phyloP scores from a whole-genome alignment of 1,140 invertebrate species.

The Caenorhabditis briggsae region DNA sequence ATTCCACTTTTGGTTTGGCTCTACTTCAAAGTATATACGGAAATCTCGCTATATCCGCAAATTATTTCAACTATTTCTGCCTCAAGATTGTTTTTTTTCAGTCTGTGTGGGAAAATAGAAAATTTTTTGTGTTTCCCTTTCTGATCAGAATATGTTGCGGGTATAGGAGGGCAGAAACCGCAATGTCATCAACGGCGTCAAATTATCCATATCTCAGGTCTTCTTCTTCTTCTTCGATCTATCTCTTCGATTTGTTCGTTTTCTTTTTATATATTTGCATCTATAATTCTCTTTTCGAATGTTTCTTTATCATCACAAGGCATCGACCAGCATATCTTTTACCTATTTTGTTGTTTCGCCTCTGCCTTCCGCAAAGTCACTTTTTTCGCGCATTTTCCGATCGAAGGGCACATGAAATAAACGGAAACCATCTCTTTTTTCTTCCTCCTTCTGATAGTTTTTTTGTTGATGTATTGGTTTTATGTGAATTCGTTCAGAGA shows the following conservation, averaged over 20 bases:
- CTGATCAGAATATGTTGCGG: background rate
- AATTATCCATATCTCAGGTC: slow-evolving; percentile 16
- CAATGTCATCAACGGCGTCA: background rate
- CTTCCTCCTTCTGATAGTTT: background rate
- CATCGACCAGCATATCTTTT: slow-evolving; percentile 19
- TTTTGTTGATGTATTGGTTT: background rate
- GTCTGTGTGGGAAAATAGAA: too few species aligned
- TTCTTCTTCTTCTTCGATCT: slow-evolving; percentile 2
- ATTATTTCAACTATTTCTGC: background rate
- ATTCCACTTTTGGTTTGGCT: background rate
- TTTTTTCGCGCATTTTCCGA: background rate
- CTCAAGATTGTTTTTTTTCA: too few species aligned
- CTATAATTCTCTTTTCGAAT: background rate
- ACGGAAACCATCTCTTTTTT: slow-evolving; percentile 9
- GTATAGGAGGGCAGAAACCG: background rate
- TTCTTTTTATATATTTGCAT: background rate
- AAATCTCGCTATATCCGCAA: background rate
- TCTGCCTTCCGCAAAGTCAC: background rate
- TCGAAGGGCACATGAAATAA: background rate
- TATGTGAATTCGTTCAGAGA: too few species aligned
- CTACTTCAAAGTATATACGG: slow-evolving; percentile 13
- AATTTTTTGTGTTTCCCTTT: too few species aligned
- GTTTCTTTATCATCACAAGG: background rate
- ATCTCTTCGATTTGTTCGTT: background rate
- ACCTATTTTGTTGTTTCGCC: slow-evolving; percentile 33